Conservation (phyloP, 2,888 invertebrate species). For the Lasioglossum marginatum region DNA sequence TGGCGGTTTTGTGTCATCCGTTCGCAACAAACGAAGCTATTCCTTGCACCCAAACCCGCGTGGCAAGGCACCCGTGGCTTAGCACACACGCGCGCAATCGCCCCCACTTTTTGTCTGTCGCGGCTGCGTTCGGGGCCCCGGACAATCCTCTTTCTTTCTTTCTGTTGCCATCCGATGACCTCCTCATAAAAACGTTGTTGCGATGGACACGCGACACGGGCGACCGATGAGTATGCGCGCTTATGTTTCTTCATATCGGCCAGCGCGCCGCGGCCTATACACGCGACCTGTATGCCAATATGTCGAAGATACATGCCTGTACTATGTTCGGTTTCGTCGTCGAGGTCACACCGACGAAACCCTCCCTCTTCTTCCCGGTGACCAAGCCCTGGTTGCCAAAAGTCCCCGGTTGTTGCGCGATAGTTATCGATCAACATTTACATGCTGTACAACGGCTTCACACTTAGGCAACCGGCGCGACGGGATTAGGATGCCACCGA, state of each 20-base stretch:
- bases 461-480: background rate
- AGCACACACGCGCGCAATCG: slow-evolving; percentile 39
- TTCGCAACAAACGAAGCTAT: slow-evolving; percentile 66
- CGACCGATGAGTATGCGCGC: slow-evolving; percentile 50
- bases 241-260: slow-evolving; percentile 77
- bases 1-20: slow-evolving; percentile 69
- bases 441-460: slow-evolving; percentile 11
- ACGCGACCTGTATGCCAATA: slow-evolving; percentile 73
- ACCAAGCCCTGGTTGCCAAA: slow-evolving; percentile 23
- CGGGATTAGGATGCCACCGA: background rate
- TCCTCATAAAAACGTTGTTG: slow-evolving; percentile 75
- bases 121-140: background rate
- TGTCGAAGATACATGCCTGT: slow-evolving; percentile 41
- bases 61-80: slow-evolving; percentile 57
- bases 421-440: slow-evolving; percentile 52
- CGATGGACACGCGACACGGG: slow-evolving; percentile 44
- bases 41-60: slow-evolving; percentile 66
- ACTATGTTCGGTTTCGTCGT: background rate
- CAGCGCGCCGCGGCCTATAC: slow-evolving; percentile 35
- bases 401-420: slow-evolving; percentile 44
- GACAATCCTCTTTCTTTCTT: slow-evolving; percentile 40
- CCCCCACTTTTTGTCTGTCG: slow-evolving; percentile 64
- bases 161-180: slow-evolving; percentile 68
- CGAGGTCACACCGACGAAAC: slow-evolving; percentile 59
- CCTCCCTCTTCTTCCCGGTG: background rate